Evolutionary conservation across 2,888 invertebrate species (phyloP), one percentile per base, ranked within the genome.

Genomic region (Andrena bucephala): DNA sequence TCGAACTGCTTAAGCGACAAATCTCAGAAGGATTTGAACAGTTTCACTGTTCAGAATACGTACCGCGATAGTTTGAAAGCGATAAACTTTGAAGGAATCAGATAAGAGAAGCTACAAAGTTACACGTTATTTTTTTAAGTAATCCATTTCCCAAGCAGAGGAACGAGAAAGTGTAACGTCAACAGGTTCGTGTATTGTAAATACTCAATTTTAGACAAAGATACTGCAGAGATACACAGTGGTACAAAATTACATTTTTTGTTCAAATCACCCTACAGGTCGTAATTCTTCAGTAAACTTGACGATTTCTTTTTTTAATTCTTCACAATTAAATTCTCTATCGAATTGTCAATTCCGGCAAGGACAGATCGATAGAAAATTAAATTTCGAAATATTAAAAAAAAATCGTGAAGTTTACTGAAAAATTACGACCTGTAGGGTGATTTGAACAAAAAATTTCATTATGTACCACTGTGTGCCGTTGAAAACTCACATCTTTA

Each of bases 111-210:
- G 42, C 48, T 80, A 20, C 16, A 52, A 62, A 33, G 50, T 66
- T 63, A 63, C 63, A 65, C 63, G 65, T 81, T 81, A 81, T 81
- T 69, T 33, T 33, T 10, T 65, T 0, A 29, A 52, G 52, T 52
- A 69, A 33, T 80, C 68, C 81, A 48, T 66, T 80, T 52, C 52
- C 81, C 81, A 79, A 68, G 74, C 65, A 60, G 13, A 50, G 63
- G 68, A 80, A 31, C 50, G 60, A 65, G 65, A 81, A 78, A 50
- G 6, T 72, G 20, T 29, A 72, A 72, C 65, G 60, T 52, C 62
- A 31, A 69, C 52, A 81, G 81, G 69, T 74, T 27, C 29, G 65
- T 81, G 65, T 73, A 73, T 73, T 29, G 31, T 52, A 60, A 31
- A 60, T 65, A 52, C 42, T 42, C 42, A 0, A 36, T 36, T 29